Evolutionary conservation across 2,797 vertebrate species (phyloP), one percentile per base, ranked within the genome.

Genomic region (Peromyscus melanophrys): DNA sequence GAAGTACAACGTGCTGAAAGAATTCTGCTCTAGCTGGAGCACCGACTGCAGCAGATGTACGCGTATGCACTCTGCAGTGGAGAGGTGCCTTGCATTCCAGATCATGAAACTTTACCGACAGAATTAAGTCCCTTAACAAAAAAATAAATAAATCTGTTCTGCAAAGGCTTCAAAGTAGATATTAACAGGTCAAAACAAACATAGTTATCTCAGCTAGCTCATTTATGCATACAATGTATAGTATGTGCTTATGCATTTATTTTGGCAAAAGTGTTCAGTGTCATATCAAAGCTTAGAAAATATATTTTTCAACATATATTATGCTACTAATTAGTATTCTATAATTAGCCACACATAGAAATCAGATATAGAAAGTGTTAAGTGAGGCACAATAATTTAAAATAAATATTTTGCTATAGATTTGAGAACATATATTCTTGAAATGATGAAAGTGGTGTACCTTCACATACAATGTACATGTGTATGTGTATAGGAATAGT

Each of bases 231-330:
- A 87, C 27, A 92, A 96, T 29, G 46, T 81, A 87, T 89, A 92
- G 49, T 82, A n/a, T 14, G 71, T 75, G 67, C 23, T 57, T 82
- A 87, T 55, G 80, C 29, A 76, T 91, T 89, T 40, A 82, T 65
- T 96, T 95, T 96, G 63, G 67, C 81, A 96, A 84, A 84, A 96
- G 34, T 61, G 4, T 63, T 3, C 65, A 37, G 23, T n/a, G 27
- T 94, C 19, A 73, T 65, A 81, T 4, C 43, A 86, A 92, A 61
- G 10, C 52, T 69, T 77, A 43, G 37, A 23, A 95, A 91, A 96
- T 6, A 10, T 52, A 69, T 55, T 82, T 94, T 31, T 93, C 71
- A 75, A 25, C 69, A 63, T 2, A 90, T 87, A 88, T 65, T 65
- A 34, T 37, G 52, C 65, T 67, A 65, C 21, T 27, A 86, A 75